These are phyloP conservation scores for Phyllopteryx taeniolatus DNA, from an alignment of 2,113 vertebrate genomes.

Conservation along the genomic window DNA sequence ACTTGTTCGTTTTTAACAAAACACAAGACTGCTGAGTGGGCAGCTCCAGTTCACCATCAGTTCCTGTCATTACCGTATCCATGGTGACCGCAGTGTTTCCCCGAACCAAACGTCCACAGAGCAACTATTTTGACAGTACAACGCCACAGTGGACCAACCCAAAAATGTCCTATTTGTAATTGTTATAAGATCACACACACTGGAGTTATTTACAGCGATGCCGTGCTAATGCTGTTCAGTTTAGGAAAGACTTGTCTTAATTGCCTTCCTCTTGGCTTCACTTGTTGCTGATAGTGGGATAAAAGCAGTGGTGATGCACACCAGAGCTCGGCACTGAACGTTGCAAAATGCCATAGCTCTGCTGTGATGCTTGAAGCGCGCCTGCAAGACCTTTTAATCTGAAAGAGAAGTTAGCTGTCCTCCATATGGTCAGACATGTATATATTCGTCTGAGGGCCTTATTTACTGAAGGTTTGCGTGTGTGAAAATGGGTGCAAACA, in stretches of 20 bases:
- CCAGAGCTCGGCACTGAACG: conserved; percentile 26
- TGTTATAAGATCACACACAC: neutral
- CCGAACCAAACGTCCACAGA: neutral
- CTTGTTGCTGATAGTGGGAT: conserved; percentile 13
- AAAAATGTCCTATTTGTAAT: neutral
- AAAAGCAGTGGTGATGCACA: conserved; percentile 24
- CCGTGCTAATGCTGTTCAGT: neutral
- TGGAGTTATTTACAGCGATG: neutral
- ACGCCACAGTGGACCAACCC: neutral
- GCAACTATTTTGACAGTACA: conserved; percentile 1
- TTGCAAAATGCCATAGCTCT: conserved; percentile 26
- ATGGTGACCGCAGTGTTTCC: neutral
- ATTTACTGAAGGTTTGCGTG: conserved; percentile 3
- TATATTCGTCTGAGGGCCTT: conserved; percentile 13
- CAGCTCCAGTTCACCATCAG: neutral
- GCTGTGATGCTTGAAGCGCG: conserved; percentile 17
- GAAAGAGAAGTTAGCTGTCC: conserved; percentile 41
- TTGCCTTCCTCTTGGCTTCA: neutral
- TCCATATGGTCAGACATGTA: conserved; percentile 42
- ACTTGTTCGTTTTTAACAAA: neutral
- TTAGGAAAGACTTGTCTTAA: conserved; percentile 6
- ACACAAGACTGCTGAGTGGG: conserved; percentile 12
- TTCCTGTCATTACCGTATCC: conserved; percentile 9
- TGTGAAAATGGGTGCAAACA: no score
- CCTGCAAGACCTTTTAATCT: conserved; percentile 42